Conservation (phyloP, 1,140 invertebrate genomes). For the Ericerus pela region DNA sequence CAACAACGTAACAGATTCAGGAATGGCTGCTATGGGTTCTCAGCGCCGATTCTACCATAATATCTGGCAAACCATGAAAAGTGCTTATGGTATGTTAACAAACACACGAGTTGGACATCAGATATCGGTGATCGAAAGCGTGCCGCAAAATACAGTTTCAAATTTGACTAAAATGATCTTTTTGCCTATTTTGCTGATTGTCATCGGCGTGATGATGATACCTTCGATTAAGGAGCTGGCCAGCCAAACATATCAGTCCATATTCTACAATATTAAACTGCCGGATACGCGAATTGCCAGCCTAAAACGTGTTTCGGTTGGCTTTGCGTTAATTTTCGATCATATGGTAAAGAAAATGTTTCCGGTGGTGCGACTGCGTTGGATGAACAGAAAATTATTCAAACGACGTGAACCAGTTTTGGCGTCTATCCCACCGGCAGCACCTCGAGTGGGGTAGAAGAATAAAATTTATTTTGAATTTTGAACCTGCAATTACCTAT, state of each 20-base stretch:
- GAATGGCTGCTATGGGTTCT: no score
- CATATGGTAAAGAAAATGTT: not conserved
- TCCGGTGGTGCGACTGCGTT: not conserved
- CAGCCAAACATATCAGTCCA: not conserved
- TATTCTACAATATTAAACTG: not conserved
- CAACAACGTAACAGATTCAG: no score
- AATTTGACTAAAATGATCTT: constrained; percentile 1
- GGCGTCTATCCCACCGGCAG: not conserved
- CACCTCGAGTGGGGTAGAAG: no score
- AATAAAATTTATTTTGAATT: no score
- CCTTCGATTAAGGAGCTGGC: not conserved
- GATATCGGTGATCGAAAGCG: not conserved
- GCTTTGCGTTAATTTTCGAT: not conserved
- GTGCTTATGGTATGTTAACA: no score
- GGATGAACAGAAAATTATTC: constrained; percentile 1
- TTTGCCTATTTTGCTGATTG: not conserved
- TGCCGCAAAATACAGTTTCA: not conserved
- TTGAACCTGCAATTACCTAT: no score
- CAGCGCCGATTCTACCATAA: no score
- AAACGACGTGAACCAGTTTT: not conserved
- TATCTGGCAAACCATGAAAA: no score
- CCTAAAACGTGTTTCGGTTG: not conserved
- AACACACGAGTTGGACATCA: no score
- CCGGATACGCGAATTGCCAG: not conserved
- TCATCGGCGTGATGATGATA: not conserved